These are phyloP conservation scores for Arctia plantaginis DNA, from an alignment of 2,888 invertebrate genomes.

Conservation along the genomic window DNA sequence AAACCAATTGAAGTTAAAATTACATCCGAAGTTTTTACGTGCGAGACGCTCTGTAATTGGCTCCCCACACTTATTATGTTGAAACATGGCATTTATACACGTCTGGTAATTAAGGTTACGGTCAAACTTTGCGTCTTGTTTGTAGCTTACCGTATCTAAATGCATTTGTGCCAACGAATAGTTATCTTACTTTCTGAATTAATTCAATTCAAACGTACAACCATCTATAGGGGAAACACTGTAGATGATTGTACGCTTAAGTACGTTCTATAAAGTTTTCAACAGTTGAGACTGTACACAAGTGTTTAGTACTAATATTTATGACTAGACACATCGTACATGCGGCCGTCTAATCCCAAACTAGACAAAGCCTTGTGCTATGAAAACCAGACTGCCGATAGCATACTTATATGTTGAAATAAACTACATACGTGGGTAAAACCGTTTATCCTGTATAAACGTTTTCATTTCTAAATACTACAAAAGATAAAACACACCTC, in stretches of 20 bases:
- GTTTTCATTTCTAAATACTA: too few relatives aligned
- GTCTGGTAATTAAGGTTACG: not conserved
- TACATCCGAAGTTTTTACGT: conserved; percentile 6
- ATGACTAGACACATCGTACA: too few relatives aligned
- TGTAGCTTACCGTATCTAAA: not conserved
- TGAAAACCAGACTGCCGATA: too few relatives aligned
- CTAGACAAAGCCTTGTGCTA: too few relatives aligned
- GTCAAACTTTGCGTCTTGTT: not conserved
- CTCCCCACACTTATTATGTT: not conserved
- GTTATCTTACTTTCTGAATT: not conserved
- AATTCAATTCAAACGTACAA: not conserved
- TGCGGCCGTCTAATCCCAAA: too few relatives aligned
- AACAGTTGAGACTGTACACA: too few relatives aligned
- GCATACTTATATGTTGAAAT: too few relatives aligned
- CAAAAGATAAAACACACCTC: too few relatives aligned
- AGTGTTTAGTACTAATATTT: too few relatives aligned
- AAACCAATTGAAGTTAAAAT: conserved; percentile 9
- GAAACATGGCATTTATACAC: not conserved
- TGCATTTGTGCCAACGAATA: not conserved
- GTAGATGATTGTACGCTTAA: not conserved
- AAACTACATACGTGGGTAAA: too few relatives aligned
- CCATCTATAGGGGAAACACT: not conserved
- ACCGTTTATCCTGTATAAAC: too few relatives aligned
- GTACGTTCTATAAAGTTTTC: not conserved
- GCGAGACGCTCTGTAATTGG: conserved; percentile 5